Evolutionary conservation across 2,888 invertebrate genomes (phyloP).

Genomic region (Diarsia rubi): DNA sequence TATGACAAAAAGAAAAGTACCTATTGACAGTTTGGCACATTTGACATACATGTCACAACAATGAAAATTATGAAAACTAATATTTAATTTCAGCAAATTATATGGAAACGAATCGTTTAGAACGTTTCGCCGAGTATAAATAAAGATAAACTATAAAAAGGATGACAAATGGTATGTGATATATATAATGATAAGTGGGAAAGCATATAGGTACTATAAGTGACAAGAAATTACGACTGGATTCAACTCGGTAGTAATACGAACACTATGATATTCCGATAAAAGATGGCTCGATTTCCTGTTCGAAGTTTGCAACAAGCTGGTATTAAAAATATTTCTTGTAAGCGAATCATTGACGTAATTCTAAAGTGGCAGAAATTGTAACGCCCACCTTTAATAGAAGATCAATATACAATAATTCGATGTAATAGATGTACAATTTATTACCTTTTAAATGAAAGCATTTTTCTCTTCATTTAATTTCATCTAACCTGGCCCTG

Average conservation of each 20-base stretch:
- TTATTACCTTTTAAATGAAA: conserved; percentile 28
- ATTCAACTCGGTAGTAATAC: conserved; percentile 37
- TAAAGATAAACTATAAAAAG: no score
- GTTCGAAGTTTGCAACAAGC: conserved; percentile 13
- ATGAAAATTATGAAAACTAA: no score
- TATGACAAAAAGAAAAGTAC: no score
- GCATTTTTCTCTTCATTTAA: background rate
- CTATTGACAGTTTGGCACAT: no score
- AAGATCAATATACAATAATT: background rate
- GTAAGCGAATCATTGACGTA: conserved; percentile 10
- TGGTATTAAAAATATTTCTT: conserved; percentile 19
- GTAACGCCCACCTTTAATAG: background rate
- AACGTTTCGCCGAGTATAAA: no score
- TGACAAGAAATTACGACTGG: conserved; percentile 22
- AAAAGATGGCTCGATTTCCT: conserved; percentile 23
- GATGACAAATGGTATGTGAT: no score
- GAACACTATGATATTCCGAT: conserved; percentile 41
- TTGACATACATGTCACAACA: no score
- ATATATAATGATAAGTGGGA: no score
- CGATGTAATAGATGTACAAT: conserved; percentile 8
- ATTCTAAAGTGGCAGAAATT: background rate
- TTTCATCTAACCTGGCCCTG: conserved; percentile 12
- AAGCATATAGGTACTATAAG: no score
- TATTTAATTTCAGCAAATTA: no score
- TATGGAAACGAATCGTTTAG: no score